phyloP scores from a whole-genome alignment of 2,888 invertebrate species.

The Sabatieria punctata region DNA sequence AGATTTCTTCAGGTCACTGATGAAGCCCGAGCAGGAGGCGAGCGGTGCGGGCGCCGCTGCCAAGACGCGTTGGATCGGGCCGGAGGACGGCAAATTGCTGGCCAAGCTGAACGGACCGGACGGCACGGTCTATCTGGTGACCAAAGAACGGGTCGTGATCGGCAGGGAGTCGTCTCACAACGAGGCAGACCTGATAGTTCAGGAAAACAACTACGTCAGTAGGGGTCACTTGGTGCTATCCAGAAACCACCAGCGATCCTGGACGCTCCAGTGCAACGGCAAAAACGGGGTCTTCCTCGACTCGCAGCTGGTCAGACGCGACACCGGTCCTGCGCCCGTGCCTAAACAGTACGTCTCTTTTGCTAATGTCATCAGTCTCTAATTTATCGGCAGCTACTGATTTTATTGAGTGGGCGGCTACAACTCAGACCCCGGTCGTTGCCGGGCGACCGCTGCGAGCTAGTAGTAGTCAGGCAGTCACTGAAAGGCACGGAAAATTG shows the following conservation, averaged over 20 bases:
- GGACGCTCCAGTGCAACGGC: constrained; percentile 8
- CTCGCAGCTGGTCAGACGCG: neutral
- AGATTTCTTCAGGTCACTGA: too few species aligned
- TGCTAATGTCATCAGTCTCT: too few species aligned
- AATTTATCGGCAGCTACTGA: too few species aligned
- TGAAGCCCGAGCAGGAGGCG: neutral
- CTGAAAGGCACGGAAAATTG: too few species aligned
- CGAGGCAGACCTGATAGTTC: constrained; percentile 7
- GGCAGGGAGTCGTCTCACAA: constrained; percentile 5
- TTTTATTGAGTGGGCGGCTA: too few species aligned
- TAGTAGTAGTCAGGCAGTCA: too few species aligned
- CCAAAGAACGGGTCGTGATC: constrained; percentile 1
- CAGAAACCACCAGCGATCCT: neutral
- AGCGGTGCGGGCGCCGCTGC: neutral
- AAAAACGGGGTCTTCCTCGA: constrained; percentile 10
- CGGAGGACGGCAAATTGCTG: neutral
- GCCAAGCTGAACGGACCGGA: neutral
- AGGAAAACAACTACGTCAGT: constrained; percentile 5
- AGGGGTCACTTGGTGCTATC: constrained; percentile 7
- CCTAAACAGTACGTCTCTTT: too few species aligned
- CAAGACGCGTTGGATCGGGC: neutral
- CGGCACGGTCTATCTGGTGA: neutral
- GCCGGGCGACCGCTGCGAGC: too few species aligned
- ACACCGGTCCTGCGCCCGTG: neutral
- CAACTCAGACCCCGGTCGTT: too few species aligned